Evolutionary conservation across 2,888 invertebrate species (phyloP).

Genomic region (Podotricha telesiphe): DNA sequence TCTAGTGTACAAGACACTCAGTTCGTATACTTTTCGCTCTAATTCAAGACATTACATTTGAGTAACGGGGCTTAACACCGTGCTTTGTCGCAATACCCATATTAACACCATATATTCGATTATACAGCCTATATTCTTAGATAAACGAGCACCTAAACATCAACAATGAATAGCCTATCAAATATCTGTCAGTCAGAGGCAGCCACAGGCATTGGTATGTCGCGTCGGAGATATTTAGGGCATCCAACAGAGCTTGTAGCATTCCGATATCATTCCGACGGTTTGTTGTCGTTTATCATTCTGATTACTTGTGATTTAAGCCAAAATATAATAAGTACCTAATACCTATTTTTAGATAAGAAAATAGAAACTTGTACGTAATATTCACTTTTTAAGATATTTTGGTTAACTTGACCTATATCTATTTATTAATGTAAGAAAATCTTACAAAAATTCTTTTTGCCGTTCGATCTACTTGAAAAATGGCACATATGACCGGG

Average conservation of each 20-base stretch:
- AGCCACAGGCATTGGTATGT: constrained; percentile 37
- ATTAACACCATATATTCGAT: not conserved
- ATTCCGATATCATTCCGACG: constrained; percentile 39
- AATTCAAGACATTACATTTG: not conserved
- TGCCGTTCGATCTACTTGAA: too few species aligned
- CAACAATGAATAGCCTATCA: constrained; percentile 22
- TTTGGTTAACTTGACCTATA: too few species aligned
- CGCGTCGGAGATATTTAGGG: constrained; percentile 41
- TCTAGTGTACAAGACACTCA: too few species aligned
- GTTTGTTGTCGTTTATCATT: constrained; percentile 33
- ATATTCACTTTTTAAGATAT: too few species aligned
- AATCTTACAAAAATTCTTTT: too few species aligned
- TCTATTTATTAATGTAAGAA: too few species aligned
- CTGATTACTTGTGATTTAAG: constrained; percentile 6
- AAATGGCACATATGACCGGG: too few species aligned
- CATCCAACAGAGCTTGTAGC: constrained; percentile 32
- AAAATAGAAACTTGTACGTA: too few species aligned
- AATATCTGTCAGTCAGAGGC: constrained; percentile 29
- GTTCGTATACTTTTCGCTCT: not conserved
- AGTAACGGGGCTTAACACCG: not conserved
- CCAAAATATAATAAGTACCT: not conserved
- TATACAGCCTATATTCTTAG: not conserved
- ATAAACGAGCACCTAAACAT: constrained; percentile 35
- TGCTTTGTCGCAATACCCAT: not conserved
- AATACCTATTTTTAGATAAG: not conserved